Percentiles rank a stretch among this genome's conserved stretches.
These are phyloP conservation scores for Scaptomyza tumidula DNA, from an alignment of 2,888 invertebrate species.

Conservation along the genomic window DNA sequence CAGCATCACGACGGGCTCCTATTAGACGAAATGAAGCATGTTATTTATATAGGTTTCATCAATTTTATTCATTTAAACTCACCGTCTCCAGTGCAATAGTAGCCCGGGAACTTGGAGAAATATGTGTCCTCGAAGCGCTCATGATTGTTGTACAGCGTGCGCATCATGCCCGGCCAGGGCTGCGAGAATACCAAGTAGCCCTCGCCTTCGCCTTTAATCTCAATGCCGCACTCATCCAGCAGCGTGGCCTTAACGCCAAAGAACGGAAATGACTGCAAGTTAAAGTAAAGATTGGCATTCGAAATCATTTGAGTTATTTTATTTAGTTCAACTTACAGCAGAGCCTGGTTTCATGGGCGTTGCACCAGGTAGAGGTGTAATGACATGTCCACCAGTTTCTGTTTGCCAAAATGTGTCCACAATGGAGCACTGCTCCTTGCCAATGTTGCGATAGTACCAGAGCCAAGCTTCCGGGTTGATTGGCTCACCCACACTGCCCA, in stretches of 20 bases:
- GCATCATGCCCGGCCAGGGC: slow-evolving; percentile 99
- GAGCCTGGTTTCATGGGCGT: slow-evolving; percentile 99
- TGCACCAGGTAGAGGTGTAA: slow-evolving; percentile 97
- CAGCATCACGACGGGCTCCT: slow-evolving; percentile 96
- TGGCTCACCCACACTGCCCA: slow-evolving; percentile 99
- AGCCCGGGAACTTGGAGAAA: slow-evolving; percentile 98
- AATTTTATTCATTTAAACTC: slow-evolving; percentile 66
- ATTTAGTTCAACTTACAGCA: slow-evolving; percentile 89
- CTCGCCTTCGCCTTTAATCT: slow-evolving; percentile 94
- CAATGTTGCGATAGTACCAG: slow-evolving; percentile 96
- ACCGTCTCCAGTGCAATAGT: slow-evolving; percentile 99
- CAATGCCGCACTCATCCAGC: slow-evolving; percentile 93
- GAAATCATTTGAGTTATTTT: not conserved
- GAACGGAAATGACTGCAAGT: slow-evolving; percentile 94
- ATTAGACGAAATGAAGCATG: slow-evolving; percentile 45
- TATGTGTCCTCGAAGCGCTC: slow-evolving; percentile 95
- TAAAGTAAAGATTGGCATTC: not conserved
- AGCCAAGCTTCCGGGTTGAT: slow-evolving; percentile 99
- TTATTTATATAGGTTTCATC: not conserved
- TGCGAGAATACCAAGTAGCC: slow-evolving; percentile 97
- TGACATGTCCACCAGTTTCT: slow-evolving; percentile 98
- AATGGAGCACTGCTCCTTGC: slow-evolving; percentile 93
- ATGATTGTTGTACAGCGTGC: slow-evolving; percentile 96
- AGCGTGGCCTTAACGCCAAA: slow-evolving; percentile 97
- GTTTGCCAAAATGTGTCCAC: slow-evolving; percentile 99